Base-by-base conservation (phyloP, 2,888 invertebrate species). In the Glaucopsyche alexis region DNA sequence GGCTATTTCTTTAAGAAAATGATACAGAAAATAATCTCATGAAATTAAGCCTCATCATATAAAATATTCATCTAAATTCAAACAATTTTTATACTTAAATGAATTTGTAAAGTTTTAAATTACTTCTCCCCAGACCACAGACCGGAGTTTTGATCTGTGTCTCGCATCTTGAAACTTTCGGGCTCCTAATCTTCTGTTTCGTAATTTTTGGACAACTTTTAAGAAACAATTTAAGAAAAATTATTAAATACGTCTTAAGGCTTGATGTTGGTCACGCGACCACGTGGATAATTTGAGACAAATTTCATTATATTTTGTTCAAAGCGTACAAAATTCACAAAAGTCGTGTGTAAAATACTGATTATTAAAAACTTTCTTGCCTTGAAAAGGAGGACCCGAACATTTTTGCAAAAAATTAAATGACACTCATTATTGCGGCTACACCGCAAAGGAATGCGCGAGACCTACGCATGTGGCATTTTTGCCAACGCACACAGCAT, bases 91-190 rank as follows among this genome's bases (percentile, higher is more conserved):
- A 60, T 60, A 60, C 60, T 60, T 14, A 14, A 60, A 60, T 13
- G 13, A 60, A 60, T 60, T 60, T 14, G 60, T 60, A 60, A 60
- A 60, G 29, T 60, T 60, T 60, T 38, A 60, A 29, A 60, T 60
- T 60, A 60, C 60, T 60, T 60, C 60, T 60, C 60, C 60, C 60
- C 60, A 60, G 29, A 60, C 60, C 60, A 60, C 60, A 60, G 13
- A 50, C 14, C 50, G n/a, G 50, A 60, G 60, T 60, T 60, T 14
- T 60, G 29, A 60, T 60, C 60, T 60, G 60, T 38, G 14, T 60
- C 60, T 38, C 60, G 60, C 14, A 14, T 38, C 60, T 60, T 13
- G 4, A 60, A 60, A 60, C 14, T 60, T 60, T 38, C 14, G 13
- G 13, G 7, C 29, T 29, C 29, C 6, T 60, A 60, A 38, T 60